These are phyloP conservation scores for Matsumurasca onukii DNA, from an alignment of 1,140 invertebrate species.

Conservation along the genomic window DNA sequence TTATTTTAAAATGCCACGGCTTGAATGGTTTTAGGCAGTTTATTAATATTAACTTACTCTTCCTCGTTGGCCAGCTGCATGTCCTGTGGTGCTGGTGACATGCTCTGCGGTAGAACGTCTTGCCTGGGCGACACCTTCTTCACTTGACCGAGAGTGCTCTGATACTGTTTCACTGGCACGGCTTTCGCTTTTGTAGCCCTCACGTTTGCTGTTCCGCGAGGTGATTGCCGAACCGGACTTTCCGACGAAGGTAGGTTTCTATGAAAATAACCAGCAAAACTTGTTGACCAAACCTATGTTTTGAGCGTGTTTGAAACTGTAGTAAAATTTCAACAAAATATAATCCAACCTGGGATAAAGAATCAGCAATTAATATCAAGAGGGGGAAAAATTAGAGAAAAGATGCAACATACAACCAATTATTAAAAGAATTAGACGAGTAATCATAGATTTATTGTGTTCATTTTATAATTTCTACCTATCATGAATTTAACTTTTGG, in stretches of 20 bases:
- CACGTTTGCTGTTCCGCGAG: neutral
- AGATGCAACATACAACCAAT: no score
- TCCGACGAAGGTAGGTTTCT: neutral
- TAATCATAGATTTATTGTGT: no score
- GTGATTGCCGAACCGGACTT: neutral
- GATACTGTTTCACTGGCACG: neutral
- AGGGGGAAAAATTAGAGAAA: no score
- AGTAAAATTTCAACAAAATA: neutral
- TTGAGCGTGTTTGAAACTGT: neutral
- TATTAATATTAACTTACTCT: neutral
- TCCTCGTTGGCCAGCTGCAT: constrained; percentile 4
- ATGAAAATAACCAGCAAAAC: no score
- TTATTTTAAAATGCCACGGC: neutral
- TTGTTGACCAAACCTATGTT: neutral
- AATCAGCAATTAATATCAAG: no score
- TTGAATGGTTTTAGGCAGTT: neutral
- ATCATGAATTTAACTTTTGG: neutral
- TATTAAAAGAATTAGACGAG: no score
- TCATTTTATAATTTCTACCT: neutral
- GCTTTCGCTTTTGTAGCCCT: neutral
- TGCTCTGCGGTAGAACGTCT: neutral
- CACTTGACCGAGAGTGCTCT: neutral
- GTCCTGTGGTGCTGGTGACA: neutral
- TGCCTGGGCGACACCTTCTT: constrained; percentile 1
- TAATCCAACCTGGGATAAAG: neutral